A percentile compares a stretch with the other conserved stretches of the same genome.
Conservation (phyloP, 2,888 invertebrate species). For the Polydesmus complanatus region DNA sequence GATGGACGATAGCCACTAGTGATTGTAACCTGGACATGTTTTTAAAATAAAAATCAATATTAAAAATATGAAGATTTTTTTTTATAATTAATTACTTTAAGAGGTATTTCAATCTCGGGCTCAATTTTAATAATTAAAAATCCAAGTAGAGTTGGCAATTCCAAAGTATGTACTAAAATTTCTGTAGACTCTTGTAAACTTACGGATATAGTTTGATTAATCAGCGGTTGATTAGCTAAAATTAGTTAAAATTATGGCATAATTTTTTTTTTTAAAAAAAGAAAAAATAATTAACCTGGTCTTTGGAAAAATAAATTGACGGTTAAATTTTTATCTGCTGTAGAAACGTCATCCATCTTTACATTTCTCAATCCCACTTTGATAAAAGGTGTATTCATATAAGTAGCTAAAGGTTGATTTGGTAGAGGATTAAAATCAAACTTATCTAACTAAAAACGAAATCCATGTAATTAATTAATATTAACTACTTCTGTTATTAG, state of each 20-base stretch:
- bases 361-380: not conserved
- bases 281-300: not conserved
- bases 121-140: not conserved
- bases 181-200: not conserved
- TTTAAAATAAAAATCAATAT: no score
- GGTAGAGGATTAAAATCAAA: not conserved
- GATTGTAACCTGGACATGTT: not conserved
- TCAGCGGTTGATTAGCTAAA: not conserved
- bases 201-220: not conserved
- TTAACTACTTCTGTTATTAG: no score
- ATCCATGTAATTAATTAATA: not conserved
- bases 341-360: not conserved
- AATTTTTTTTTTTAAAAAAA: no score
- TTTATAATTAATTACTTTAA: not conserved
- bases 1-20: not conserved
- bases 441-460: not conserved
- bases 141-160: not conserved
- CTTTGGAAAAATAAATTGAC: not conserved
- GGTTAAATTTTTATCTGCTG: not conserved
- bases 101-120: not conserved
- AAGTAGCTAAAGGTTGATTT: not conserved
- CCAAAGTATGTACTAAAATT: not conserved
- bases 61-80: no score
- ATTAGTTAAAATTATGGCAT: no score
- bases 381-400: not conserved